Base-by-base conservation (phyloP, 2,888 invertebrate species). In the Cataglyphis albicans region DNA sequence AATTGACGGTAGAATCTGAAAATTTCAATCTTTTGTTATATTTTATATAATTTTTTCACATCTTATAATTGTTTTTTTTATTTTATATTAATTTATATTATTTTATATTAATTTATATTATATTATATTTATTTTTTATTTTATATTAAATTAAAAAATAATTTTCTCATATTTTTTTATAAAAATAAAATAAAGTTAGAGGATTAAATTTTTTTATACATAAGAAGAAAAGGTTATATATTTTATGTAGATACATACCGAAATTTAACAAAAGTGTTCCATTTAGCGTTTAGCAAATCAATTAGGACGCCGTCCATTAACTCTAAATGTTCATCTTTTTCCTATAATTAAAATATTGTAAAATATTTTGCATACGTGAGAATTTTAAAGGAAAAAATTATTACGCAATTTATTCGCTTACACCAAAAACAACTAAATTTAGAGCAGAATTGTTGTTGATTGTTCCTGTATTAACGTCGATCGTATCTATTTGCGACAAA, bases 401-500 rank as follows among this genome's bases (percentile, higher is more conserved):
- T 21, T 74, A 15, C 9, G 15, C n/a, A 55, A 74, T 25, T 35
- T 21, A 35, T 63, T 63, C 0, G 94, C 96, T 96, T 95, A 98
- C 99, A 86, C 99, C 99, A 95, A 99, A 99, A 0, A 99, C 98
- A 6, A 99, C 99, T 81, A 99, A 96, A 95, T 99, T 99, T 35
- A 99, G 95, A 0, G 98, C 99, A 0, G 99, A 99, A 93, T 98
- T 98, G 93, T 98, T 98, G 93, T 98, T 98, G n/a, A 99, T 98
- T 86, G 98, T 97, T 5, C 99, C 99, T 10, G 98, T 98, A 92
- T 97, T 96, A 5, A 97, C 97, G 92, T 99, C 98, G 86, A 99
- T 99, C 0, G 99, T 99, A 93, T 99, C 99, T 52, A 99, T 98
- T 95, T 98, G 98, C 0, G 98, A 97, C 72, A 99, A 95, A 0